Evolutionary conservation across 92 coral and sea anemone genomes (phyloP).

Genomic region (Phenganax subtilis): DNA sequence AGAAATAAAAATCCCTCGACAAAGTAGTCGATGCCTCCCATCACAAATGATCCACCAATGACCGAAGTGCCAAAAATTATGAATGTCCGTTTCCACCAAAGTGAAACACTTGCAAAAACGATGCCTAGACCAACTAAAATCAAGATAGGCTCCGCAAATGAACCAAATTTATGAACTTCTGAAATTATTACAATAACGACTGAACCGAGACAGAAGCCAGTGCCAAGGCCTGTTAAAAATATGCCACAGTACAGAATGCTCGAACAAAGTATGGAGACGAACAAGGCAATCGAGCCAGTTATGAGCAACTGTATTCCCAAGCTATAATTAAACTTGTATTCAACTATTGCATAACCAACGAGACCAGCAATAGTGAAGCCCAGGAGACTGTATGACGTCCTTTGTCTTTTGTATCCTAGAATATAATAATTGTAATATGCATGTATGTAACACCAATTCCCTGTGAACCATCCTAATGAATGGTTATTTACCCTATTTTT

Average conservation of each 20-base stretch:
- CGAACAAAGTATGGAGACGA: slow-evolving; percentile 87
- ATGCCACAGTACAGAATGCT: slow-evolving; percentile 86
- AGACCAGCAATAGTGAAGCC: slow-evolving; percentile 78
- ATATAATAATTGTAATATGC: not conserved
- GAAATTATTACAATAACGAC: slow-evolving; percentile 65
- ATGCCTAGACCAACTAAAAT: slow-evolving; percentile 62
- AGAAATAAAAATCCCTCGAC: slow-evolving; percentile 75
- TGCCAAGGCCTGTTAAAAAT: slow-evolving; percentile 67
- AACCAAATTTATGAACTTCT: slow-evolving; percentile 52
- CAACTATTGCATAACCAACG: slow-evolving; percentile 66
- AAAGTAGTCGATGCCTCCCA: slow-evolving; percentile 74
- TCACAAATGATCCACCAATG: slow-evolving; percentile 70
- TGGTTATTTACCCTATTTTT: too few relatives aligned
- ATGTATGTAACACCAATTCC: too few relatives aligned
- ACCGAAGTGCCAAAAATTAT: slow-evolving; percentile 63
- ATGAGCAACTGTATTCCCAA: slow-evolving; percentile 66
- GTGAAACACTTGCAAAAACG: slow-evolving; percentile 68
- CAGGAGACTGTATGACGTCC: slow-evolving; percentile 62
- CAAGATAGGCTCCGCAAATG: slow-evolving; percentile 70
- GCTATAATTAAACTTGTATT: slow-evolving; percentile 53
- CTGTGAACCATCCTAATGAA: too few relatives aligned
- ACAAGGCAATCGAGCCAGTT: slow-evolving; percentile 76
- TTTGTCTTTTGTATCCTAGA: slow-evolving; percentile 72
- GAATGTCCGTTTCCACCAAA: slow-evolving; percentile 92
- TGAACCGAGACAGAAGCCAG: slow-evolving; percentile 73